phyloP scores from a whole-genome alignment of 1,140 invertebrate species.

The Lutraria rhynchaena region DNA sequence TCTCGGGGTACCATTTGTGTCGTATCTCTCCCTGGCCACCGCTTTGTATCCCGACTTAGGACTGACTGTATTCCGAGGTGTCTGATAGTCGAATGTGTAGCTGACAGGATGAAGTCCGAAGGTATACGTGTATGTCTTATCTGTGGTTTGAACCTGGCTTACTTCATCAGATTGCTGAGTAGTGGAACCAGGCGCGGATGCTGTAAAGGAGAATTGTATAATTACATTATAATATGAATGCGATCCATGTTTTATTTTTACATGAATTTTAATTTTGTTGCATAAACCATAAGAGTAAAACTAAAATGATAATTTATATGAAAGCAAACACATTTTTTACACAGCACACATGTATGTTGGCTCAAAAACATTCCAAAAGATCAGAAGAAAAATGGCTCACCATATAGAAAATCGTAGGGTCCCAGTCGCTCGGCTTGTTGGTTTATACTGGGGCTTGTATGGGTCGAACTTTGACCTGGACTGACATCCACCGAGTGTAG shows the following conservation, averaged over 20 bases:
- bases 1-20: constrained; percentile 51
- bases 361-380: too few species aligned
- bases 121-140: not conserved
- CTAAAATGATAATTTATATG: too few species aligned
- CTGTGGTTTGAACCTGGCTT: not conserved
- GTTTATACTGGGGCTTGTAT: constrained; percentile 26
- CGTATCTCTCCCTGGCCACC: constrained; percentile 52
- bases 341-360: too few species aligned
- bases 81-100: not conserved
- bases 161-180: not conserved
- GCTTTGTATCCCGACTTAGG: constrained; percentile 48
- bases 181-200: not conserved
- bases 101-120: not conserved
- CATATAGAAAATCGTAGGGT: constrained; percentile 10
- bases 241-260: too few species aligned
- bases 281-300: too few species aligned
- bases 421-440: not conserved
- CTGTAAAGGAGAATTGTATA: not conserved
- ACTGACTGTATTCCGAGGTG: constrained; percentile 16
- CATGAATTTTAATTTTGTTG: too few species aligned
- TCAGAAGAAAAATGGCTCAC: too few species aligned
- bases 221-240: too few species aligned
- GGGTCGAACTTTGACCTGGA: constrained; percentile 15
- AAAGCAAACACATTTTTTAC: too few species aligned
- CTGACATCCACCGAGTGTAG: not conserved